Percentiles rank a stretch among this genome's conserved stretches.
These are phyloP conservation scores for Drosophila koepferae DNA, from an alignment of 2,888 invertebrate species.

Conservation along the genomic window DNA sequence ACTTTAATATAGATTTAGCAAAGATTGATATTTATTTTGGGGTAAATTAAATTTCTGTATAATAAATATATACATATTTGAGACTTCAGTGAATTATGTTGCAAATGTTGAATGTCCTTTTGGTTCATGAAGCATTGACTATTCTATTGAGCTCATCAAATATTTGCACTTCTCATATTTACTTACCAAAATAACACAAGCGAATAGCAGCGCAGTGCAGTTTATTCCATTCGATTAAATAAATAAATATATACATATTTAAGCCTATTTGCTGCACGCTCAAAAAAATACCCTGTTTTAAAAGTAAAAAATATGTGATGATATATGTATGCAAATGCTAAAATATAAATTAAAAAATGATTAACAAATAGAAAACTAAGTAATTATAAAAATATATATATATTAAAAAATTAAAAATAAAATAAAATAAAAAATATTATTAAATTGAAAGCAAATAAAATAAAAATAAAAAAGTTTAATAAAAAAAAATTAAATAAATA, in stretches of 20 bases:
- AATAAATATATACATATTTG: background rate
- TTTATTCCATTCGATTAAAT: constrained; percentile 5
- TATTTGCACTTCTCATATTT: constrained; percentile 1
- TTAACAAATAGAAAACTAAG: too few species aligned
- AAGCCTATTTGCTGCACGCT: background rate
- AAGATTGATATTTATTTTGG: background rate
- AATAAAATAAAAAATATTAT: background rate
- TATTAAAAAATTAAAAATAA: background rate
- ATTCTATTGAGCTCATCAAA: constrained; percentile 4
- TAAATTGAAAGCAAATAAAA: background rate
- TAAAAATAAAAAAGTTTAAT: too few species aligned
- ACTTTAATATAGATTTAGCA: background rate
- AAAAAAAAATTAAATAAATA: background rate
- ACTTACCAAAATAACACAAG: constrained; percentile 14
- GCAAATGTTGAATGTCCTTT: background rate
- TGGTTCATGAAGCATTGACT: background rate
- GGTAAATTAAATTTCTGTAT: background rate
- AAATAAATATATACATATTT: background rate
- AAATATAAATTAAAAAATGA: too few species aligned
- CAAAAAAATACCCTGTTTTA: background rate
- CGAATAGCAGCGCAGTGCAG: constrained; percentile 9
- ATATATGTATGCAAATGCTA: too few species aligned
- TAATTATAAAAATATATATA: background rate
- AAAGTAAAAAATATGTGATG: too few species aligned
- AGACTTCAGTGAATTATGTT: background rate